Evolutionary conservation across 1,140 invertebrate genomes (phyloP).

Genomic region (Drosophila mayri): DNA sequence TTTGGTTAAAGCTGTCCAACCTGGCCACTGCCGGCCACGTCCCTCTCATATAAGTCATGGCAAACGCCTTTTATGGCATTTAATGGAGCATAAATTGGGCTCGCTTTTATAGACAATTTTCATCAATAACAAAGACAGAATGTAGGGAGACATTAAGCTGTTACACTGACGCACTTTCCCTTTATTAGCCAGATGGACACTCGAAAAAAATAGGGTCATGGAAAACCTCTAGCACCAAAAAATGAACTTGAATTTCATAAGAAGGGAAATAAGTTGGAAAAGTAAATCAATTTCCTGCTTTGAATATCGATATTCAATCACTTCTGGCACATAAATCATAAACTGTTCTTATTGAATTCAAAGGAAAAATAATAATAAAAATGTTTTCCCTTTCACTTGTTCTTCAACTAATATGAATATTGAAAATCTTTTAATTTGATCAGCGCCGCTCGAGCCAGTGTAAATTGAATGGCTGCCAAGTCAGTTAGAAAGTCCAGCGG

Average conservation of each 20-base stretch:
- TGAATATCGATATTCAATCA: not conserved
- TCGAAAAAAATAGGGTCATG: not conserved
- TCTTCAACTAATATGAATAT: constrained; percentile 34
- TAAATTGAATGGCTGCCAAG: constrained; percentile 42
- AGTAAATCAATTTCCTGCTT: not conserved
- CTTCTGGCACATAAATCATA: constrained; percentile 13
- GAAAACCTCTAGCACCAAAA: not conserved
- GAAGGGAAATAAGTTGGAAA: not conserved
- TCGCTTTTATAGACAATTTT: constrained; percentile 73
- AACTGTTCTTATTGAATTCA: not conserved
- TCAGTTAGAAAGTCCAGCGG: constrained; percentile 39
- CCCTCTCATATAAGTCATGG: constrained; percentile 56
- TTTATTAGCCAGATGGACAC: constrained; percentile 5
- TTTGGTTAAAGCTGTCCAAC: constrained; percentile 27
- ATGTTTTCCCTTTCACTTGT: constrained; percentile 26
- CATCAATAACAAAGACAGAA: constrained; percentile 67
- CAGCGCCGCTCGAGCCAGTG: constrained; percentile 26
- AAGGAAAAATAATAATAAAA: constrained; percentile 22
- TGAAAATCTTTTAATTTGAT: constrained; percentile 39
- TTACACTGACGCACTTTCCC: constrained; percentile 21
- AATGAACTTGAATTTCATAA: not conserved
- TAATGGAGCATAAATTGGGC: constrained; percentile 72
- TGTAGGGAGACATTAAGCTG: constrained; percentile 53
- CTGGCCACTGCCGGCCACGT: constrained; percentile 47
- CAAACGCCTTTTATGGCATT: constrained; percentile 64